Percentiles rank a stretch among this genome's conserved stretches.
Conservation (phyloP, 2,888 invertebrate species). For the Clistopyga incitator region DNA sequence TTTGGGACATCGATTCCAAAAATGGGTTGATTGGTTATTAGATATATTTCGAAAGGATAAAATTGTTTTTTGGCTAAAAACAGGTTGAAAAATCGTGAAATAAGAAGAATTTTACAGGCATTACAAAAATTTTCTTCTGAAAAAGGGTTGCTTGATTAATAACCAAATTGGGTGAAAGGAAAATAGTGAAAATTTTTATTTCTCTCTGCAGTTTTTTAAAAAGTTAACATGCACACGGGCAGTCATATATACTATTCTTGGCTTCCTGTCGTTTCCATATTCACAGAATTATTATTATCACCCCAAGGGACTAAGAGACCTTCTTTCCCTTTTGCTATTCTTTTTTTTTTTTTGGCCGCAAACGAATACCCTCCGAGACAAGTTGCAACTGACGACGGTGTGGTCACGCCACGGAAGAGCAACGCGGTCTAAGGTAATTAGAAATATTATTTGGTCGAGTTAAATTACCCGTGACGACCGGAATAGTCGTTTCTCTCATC, state of each 20-base stretch:
- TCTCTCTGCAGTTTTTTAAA: constrained; percentile 22
- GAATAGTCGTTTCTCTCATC: constrained; percentile 74
- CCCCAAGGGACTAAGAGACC: constrained; percentile 5
- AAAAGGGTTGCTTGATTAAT: too few relatives aligned
- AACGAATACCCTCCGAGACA: constrained; percentile 16
- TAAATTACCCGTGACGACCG: constrained; percentile 81
- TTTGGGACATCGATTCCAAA: too few relatives aligned
- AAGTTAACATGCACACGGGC: constrained; percentile 62
- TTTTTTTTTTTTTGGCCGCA: constrained; percentile 5
- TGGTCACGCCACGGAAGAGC: constrained; percentile 39
- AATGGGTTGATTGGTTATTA: too few relatives aligned
- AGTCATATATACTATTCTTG: constrained; percentile 30
- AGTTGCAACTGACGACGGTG: constrained; percentile 36
- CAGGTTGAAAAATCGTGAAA: too few relatives aligned
- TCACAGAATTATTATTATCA: constrained; percentile 63
- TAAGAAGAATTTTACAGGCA: too few relatives aligned
- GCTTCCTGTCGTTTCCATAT: constrained; percentile 57
- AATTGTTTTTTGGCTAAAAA: too few relatives aligned
- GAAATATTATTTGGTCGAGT: constrained; percentile 81
- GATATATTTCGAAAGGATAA: too few relatives aligned
- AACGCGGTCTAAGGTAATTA: constrained; percentile 80
- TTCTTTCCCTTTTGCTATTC: constrained; percentile 3
- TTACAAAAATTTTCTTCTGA: too few relatives aligned
- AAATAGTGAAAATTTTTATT: neutral
- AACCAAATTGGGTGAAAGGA: too few relatives aligned